Percentiles rank a stretch among this genome's conserved stretches.
phyloP scores from a whole-genome alignment of 2,113 vertebrate genomes.

The Gasterosteus nipponicus region DNA sequence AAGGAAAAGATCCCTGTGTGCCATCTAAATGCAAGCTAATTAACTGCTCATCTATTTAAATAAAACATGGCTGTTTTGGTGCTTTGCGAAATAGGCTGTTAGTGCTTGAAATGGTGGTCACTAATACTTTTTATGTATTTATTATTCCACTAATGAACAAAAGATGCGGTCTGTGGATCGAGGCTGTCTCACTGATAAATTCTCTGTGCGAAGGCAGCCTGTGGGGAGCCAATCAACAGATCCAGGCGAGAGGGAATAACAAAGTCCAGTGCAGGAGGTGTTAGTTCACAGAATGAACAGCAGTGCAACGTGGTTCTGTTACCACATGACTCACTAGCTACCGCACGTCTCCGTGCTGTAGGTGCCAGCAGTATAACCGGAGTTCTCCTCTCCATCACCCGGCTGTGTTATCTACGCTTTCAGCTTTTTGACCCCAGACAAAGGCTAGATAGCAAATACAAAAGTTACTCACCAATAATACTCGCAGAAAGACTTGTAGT shows the following conservation, averaged over 20 bases:
- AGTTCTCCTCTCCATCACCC: constrained; percentile 52
- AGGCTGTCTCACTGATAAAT: constrained; percentile 19
- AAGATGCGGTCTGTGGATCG: constrained; percentile 27
- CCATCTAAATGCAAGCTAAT: constrained; percentile 57
- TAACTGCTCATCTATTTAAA: constrained; percentile 72
- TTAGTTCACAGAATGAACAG: constrained; percentile 54
- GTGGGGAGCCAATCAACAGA: constrained; percentile 75
- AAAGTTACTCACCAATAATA: constrained; percentile 57
- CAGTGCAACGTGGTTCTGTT: constrained; percentile 30
- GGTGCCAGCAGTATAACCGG: constrained; percentile 11
- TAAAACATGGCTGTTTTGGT: constrained; percentile 68
- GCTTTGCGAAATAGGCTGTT: constrained; percentile 57
- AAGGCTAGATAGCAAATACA: constrained; percentile 60
- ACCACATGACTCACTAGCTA: constrained; percentile 41
- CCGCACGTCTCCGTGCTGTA: constrained; percentile 24
- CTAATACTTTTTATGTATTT: not conserved
- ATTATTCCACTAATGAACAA: constrained; percentile 15
- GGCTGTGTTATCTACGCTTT: constrained; percentile 46
- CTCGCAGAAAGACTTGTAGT: constrained; percentile 30
- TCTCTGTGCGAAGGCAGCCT: constrained; percentile 31
- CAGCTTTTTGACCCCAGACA: constrained; percentile 63
- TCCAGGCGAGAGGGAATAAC: constrained; percentile 65
- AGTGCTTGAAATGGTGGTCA: constrained; percentile 58
- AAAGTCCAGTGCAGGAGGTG: constrained; percentile 53
- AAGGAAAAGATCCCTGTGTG: constrained; percentile 15